Conservation (phyloP, 2,888 invertebrate species). For the Macrosiphum euphorbiae region DNA sequence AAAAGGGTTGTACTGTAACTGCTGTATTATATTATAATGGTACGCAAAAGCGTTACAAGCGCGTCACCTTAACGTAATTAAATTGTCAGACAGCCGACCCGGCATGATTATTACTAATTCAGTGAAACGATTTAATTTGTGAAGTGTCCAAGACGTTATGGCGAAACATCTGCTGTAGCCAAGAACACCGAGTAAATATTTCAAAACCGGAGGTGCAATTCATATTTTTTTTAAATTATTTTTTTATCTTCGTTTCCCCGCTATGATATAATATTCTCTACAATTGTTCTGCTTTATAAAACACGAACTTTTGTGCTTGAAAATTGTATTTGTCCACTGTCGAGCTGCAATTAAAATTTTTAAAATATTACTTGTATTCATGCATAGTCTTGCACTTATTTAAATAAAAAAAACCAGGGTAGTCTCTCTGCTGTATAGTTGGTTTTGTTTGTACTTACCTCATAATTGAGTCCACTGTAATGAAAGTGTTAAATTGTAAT, state of each 20-base stretch:
- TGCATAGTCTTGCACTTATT: background rate
- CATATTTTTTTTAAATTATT: no score
- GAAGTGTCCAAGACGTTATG: background rate
- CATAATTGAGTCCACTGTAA: background rate
- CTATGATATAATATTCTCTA: background rate
- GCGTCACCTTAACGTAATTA: slow-evolving; percentile 26
- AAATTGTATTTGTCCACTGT: background rate
- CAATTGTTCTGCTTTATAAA: background rate
- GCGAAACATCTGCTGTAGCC: slow-evolving; percentile 22
- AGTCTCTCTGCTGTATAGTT: background rate
- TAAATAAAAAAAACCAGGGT: background rate
- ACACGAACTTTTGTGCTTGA: background rate
- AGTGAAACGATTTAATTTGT: slow-evolving; percentile 34
- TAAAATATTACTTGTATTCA: background rate
- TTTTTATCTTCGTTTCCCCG: background rate
- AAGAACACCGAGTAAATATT: background rate
- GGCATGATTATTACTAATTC: slow-evolving; percentile 17
- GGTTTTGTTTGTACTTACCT: background rate
- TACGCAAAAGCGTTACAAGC: background rate
- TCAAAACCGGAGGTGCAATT: background rate
- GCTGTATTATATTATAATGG: background rate
- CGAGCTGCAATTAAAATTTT: background rate
- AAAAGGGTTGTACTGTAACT: slow-evolving; percentile 14
- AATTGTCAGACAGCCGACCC: slow-evolving; percentile 24
- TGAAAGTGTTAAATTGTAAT: background rate